A percentile compares a stretch with the other conserved stretches of the same genome.
phyloP scores from a whole-genome alignment of 1,140 invertebrate species.

The Matsumurasca onukii region DNA sequence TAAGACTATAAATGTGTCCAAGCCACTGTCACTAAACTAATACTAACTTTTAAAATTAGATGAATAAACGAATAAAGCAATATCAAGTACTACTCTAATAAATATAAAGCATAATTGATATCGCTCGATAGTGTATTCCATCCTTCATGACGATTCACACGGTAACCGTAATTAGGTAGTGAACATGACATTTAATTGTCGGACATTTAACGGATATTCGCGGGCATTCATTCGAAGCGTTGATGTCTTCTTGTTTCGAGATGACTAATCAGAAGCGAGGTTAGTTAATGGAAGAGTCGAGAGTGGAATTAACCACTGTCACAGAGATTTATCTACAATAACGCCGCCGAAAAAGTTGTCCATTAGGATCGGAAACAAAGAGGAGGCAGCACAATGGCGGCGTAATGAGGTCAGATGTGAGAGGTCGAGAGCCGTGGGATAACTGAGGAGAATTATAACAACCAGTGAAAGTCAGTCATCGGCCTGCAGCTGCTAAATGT shows the following conservation, averaged over 20 bases:
- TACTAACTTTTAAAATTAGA: too few relatives aligned
- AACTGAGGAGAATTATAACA: constrained; percentile 9
- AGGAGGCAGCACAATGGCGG: constrained; percentile 27
- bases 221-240: constrained; percentile 21
- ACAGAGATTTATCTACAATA: constrained; percentile 26
- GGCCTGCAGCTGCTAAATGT: constrained; percentile 6
- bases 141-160: too few relatives aligned
- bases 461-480: neutral
- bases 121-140: too few relatives aligned
- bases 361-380: constrained; percentile 26
- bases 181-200: constrained; percentile 12
- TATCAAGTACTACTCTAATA: too few relatives aligned
- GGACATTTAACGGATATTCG: constrained; percentile 12
- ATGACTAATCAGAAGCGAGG: constrained; percentile 17
- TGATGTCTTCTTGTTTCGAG: constrained; percentile 25
- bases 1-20: too few relatives aligned
- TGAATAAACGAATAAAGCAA: too few relatives aligned
- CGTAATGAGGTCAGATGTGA: constrained; percentile 32
- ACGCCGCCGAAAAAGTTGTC: constrained; percentile 25
- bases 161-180: too few relatives aligned
- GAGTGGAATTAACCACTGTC: constrained; percentile 20
- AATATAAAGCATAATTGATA: too few relatives aligned
- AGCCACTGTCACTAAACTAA: too few relatives aligned
- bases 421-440: constrained; percentile 24
- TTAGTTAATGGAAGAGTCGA: constrained; percentile 7